Conservation (phyloP, 2,797 vertebrate species). For the Champsocephalus esox region DNA sequence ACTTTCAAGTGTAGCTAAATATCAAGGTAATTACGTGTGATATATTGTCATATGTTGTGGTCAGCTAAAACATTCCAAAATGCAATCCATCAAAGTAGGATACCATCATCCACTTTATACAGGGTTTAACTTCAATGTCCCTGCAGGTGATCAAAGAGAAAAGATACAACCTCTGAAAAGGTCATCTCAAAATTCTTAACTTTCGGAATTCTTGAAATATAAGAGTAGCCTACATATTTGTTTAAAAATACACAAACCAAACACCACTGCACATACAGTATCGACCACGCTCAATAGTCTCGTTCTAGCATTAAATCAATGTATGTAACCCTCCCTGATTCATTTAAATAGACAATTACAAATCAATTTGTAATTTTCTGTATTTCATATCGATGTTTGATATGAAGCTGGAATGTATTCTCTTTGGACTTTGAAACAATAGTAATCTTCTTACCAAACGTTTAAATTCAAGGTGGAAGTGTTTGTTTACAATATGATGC, state of each 20-base stretch:
- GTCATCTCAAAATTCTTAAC: constrained; percentile 1
- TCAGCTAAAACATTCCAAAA: background rate
- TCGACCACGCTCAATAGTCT: background rate
- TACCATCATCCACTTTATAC: background rate
- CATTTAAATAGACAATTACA: constrained; percentile 18
- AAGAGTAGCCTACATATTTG: background rate
- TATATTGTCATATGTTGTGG: background rate
- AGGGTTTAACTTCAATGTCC: background rate
- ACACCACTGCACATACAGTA: no score
- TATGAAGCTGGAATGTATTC: background rate
- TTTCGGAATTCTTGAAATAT: background rate
- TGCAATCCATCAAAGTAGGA: background rate
- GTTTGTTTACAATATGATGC: no score
- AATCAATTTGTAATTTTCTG: constrained; percentile 34
- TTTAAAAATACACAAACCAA: background rate
- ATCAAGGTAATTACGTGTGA: no score
- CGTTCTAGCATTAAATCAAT: constrained; percentile 12
- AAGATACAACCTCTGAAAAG: constrained; percentile 1
- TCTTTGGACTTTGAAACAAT: no score
- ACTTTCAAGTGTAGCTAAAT: no score
- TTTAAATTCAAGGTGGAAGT: background rate
- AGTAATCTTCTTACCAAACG: background rate
- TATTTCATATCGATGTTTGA: constrained; percentile 1
- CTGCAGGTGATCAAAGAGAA: background rate
- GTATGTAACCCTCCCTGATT: constrained; percentile 11